Conservation (phyloP, 2,888 invertebrate species). For the Glyphotaelius pellucidus region DNA sequence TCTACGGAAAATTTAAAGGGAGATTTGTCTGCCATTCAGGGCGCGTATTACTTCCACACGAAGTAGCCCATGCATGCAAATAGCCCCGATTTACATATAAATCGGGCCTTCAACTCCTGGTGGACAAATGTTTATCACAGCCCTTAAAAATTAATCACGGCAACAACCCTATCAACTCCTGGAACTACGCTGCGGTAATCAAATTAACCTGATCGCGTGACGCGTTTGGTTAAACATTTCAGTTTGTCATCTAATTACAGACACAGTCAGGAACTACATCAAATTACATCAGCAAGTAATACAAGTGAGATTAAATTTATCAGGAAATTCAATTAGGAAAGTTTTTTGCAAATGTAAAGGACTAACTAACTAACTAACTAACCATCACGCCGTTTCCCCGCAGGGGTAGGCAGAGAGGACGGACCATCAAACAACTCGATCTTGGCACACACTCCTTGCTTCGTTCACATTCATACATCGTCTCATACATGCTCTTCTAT, state of each 20-base stretch:
- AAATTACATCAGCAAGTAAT: neutral
- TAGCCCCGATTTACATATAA: conserved; percentile 23
- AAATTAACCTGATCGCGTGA: conserved; percentile 23
- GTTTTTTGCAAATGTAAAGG: neutral
- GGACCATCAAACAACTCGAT: too few species aligned
- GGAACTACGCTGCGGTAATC: neutral
- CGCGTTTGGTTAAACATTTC: neutral
- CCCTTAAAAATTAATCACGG: conserved; percentile 32
- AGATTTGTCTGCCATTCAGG: neutral
- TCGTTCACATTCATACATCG: too few species aligned
- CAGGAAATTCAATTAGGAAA: neutral
- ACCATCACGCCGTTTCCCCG: too few species aligned
- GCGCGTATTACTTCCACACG: conserved; percentile 15
- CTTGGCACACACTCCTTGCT: too few species aligned
- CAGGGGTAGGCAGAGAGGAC: too few species aligned
- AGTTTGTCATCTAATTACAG: neutral
- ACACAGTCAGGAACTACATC: neutral
- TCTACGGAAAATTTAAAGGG: conserved; percentile 17
- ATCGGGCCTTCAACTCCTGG: neutral
- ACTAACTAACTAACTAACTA: too few species aligned
- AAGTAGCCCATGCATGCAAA: conserved; percentile 23
- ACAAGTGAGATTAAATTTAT: neutral
- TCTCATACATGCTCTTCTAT: too few species aligned
- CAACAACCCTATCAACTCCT: conserved; percentile 7
- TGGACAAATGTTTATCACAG: conserved; percentile 37